Evolutionary conservation across 2,797 vertebrate genomes (phyloP).

Genomic region (Antrozous pallidus): DNA sequence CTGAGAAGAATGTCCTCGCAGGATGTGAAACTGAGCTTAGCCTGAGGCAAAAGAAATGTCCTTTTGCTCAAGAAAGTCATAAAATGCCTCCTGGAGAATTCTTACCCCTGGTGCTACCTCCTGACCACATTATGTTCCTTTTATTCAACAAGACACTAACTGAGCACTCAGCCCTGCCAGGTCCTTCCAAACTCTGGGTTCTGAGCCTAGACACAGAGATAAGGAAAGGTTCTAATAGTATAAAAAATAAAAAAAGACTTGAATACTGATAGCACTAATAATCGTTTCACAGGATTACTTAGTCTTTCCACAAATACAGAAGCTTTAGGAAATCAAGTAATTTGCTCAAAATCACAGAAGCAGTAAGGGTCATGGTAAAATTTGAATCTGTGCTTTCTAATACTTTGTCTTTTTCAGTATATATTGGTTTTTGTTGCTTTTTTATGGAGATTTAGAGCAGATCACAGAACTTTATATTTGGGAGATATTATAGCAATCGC

Average conservation of each 20-base stretch:
- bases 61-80: not conserved
- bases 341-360: not conserved
- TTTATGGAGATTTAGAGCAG: not conserved
- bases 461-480: not conserved
- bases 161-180: not conserved
- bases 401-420: not conserved
- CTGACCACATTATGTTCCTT: not conserved
- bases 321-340: not conserved
- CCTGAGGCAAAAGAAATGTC: not conserved
- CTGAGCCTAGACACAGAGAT: not conserved
- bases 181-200: not conserved
- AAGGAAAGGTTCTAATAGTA: not conserved
- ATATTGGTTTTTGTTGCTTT: not conserved
- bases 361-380: not conserved
- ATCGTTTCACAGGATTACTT: not conserved
- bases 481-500: not conserved
- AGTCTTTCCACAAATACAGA: not conserved
- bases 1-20: not conserved
- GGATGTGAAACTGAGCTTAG: not conserved
- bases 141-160: not conserved
- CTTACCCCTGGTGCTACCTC: not conserved
- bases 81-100: not conserved
- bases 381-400: not conserved
- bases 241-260: not conserved
- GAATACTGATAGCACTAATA: not conserved